These are phyloP conservation scores for Rotaria socialis DNA, from an alignment of 2,888 invertebrate genomes.

Conservation along the genomic window DNA sequence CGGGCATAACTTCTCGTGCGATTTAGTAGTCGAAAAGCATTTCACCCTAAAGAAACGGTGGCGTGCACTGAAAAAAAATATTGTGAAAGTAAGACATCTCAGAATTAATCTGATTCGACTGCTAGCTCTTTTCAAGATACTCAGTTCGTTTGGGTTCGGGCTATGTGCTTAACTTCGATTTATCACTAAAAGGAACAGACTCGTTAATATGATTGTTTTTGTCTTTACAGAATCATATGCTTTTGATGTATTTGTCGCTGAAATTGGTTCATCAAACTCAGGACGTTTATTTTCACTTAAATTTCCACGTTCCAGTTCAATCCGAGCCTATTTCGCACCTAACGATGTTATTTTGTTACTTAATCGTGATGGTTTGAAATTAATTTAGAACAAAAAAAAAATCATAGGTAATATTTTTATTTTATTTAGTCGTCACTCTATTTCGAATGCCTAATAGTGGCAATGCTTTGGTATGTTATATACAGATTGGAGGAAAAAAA, in stretches of 20 bases:
- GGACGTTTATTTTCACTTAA: not conserved
- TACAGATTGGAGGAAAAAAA: too few relatives aligned
- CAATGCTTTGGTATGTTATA: not conserved
- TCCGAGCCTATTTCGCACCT: not conserved
- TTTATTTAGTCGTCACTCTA: not conserved
- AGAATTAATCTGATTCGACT: too few relatives aligned
- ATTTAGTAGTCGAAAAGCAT: too few relatives aligned
- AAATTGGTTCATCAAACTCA: not conserved
- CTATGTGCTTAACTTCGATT: too few relatives aligned
- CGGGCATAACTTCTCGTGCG: too few relatives aligned
- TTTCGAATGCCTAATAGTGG: not conserved
- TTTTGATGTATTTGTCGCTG: slow-evolving; percentile 18
- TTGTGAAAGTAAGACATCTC: too few relatives aligned
- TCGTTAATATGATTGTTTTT: too few relatives aligned
- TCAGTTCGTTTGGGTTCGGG: too few relatives aligned
- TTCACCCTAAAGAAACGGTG: too few relatives aligned
- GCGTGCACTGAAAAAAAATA: too few relatives aligned
- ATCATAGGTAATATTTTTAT: not conserved
- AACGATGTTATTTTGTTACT: not conserved
- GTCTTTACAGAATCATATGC: not conserved
- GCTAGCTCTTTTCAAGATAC: too few relatives aligned
- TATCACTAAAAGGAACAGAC: too few relatives aligned
- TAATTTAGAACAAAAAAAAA: not conserved
- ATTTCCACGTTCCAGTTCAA: not conserved
- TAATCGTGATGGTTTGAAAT: not conserved